Base-by-base conservation (phyloP, 2,888 invertebrate genomes). In the Platycheirus albimanus region DNA sequence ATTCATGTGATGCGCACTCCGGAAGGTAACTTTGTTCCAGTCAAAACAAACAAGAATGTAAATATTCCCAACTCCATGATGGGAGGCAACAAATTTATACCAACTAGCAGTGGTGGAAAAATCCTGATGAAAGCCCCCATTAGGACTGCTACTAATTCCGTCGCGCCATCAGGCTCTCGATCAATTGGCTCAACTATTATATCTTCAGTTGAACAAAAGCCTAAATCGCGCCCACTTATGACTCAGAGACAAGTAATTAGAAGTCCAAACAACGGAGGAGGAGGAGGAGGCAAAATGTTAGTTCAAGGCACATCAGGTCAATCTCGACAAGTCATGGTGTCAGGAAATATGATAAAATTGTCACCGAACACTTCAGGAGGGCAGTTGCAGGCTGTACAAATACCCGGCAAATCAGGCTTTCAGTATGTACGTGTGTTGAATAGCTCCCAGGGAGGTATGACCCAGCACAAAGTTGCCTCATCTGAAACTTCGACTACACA, bases 361-460 rank as follows among this genome's bases (percentile, higher is more conserved):
- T 85, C 85, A 8, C 83, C 86, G 4, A 77, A 47, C 13, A 61
- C 77, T 2, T 43, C 81, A 13, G 61, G 85, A 28, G 86, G 86
- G 0, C 84, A 87, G 33, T 33, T 90, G 28, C 90, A 90, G 71
- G 86, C 90, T 0, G 87, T 91, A 51, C 89, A 90, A 80, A 74
- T 90, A 30, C 85, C 89, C 0, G 90, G 90, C 36, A 89, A 91
- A 63, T 67, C 86, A 77, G 90, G 90, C 2, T 91, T 94, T 77
- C 94, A 95, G 87, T 95, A 94, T 88, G 93, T 95, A n/a, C 93
- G 94, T 85, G 92, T 95, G 43, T 91, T 94, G 15, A 92, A 92
- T 70, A 91, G 91, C 45, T 86, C 91, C 17, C 89, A 78, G 4
- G 76, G 63, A 6, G 71, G 76, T 7, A 49, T 75, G 41, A 24